A percentile compares a stretch with the other conserved stretches of the same genome.
Conservation (phyloP, 1,140 invertebrate genomes). For the Heliconius hermathena region DNA sequence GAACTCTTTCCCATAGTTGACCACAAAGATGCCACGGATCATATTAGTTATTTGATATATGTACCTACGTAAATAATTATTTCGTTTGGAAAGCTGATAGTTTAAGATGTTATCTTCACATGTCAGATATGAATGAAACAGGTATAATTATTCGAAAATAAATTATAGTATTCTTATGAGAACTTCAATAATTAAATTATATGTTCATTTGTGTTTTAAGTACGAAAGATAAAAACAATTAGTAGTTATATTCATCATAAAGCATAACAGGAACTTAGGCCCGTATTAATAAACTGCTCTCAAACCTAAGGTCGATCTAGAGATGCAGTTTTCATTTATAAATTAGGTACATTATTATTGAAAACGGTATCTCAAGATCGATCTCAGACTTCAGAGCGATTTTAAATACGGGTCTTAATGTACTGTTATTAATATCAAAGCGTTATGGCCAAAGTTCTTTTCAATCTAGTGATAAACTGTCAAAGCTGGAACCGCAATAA, state of each 20-base stretch:
- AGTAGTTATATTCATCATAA: not conserved
- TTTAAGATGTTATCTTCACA: not conserved
- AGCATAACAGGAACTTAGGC: not conserved
- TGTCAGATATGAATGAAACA: not conserved
- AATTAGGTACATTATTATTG: too few species aligned
- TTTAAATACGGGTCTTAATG: not conserved
- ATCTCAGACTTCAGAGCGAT: too few species aligned
- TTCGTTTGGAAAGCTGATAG: not conserved
- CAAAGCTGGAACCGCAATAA: constrained; percentile 18
- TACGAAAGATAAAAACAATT: not conserved
- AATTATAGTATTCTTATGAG: not conserved
- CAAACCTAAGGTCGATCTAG: too few species aligned
- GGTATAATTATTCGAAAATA: not conserved
- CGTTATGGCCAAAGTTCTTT: constrained; percentile 8
- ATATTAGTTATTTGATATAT: constrained; percentile 24
- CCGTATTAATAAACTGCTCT: too few species aligned
- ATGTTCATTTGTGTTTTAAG: not conserved
- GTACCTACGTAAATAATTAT: not conserved
- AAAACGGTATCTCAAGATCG: too few species aligned
- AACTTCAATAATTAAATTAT: not conserved
- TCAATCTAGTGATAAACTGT: constrained; percentile 20
- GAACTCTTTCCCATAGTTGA: constrained; percentile 28
- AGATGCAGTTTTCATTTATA: too few species aligned
- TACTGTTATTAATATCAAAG: not conserved
- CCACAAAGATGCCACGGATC: constrained; percentile 21